These are phyloP conservation scores for Mus minutoides DNA, from an alignment of 2,797 vertebrate genomes.

Conservation along the genomic window DNA sequence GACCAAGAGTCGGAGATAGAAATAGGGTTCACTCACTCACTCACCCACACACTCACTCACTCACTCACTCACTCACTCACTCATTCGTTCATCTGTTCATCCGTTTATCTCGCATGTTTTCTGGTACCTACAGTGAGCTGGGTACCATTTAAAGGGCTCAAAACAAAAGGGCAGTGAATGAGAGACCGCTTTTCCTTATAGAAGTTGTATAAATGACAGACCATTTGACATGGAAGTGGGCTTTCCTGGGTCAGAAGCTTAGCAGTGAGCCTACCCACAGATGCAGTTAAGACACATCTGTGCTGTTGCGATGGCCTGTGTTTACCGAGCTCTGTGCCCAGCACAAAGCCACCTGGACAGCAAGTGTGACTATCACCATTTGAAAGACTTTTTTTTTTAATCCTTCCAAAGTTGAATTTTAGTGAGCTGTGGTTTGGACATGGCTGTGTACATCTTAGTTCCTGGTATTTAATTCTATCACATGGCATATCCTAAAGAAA, in stretches of 20 bases:
- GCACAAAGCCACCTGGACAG: neutral
- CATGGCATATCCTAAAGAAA: too few species aligned
- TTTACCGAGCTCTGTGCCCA: neutral
- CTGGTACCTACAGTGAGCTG: neutral
- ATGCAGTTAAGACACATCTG: neutral
- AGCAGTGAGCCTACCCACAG: neutral
- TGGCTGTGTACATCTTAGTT: neutral
- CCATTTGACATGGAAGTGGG: neutral
- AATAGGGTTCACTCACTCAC: neutral
- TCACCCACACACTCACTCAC: neutral
- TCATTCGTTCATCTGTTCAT: neutral
- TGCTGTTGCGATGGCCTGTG: neutral
- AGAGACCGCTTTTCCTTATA: neutral
- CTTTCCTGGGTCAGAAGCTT: neutral
- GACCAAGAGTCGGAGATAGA: neutral
- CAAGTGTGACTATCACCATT: neutral
- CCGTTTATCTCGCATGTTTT: neutral
- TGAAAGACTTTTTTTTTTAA: neutral
- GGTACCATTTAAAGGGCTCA: too few species aligned
- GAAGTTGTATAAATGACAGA: neutral
- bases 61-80: neutral
- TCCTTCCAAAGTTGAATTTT: neutral
- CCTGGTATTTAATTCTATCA: neutral
- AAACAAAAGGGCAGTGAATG: neutral
- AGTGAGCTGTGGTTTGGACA: neutral